Evolutionary conservation across 2,113 vertebrate species (phyloP).

Genomic region (Porphyrio hochstetteri): DNA sequence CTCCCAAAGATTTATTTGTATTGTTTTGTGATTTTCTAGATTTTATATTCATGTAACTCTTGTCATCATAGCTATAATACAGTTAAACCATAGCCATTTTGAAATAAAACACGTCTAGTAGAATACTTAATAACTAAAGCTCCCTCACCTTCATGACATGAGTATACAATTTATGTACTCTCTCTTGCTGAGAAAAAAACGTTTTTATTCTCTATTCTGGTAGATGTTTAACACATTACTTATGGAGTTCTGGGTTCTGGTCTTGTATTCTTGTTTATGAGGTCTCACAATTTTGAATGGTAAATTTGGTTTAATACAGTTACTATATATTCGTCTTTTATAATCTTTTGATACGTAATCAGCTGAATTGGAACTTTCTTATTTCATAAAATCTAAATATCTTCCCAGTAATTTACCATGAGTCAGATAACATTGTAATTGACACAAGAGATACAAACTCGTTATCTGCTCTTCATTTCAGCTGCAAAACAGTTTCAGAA

Average conservation of each 20-base stretch:
- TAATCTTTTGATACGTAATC: not conserved
- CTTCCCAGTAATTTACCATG: not conserved
- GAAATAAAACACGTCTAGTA: not conserved
- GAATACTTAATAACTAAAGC: not conserved
- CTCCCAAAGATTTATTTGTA: not conserved
- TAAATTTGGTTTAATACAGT: not conserved
- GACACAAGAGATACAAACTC: not conserved
- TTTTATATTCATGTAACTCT: not conserved
- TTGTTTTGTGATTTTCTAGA: not conserved
- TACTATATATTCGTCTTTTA: not conserved
- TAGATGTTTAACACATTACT: not conserved
- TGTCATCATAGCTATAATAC: not conserved
- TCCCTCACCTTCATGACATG: not conserved
- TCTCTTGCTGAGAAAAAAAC: accelerated
- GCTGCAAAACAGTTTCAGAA: not conserved
- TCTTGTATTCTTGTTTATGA: not conserved
- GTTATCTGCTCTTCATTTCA: not conserved
- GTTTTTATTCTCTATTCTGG: not conserved
- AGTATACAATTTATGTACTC: not conserved
- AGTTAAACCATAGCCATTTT: not conserved
- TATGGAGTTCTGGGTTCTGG: not conserved
- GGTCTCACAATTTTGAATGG: not conserved
- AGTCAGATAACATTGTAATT: not conserved
- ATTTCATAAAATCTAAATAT: not conserved
- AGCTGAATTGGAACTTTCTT: not conserved